These are phyloP conservation scores for Apaloderma vittatum DNA, from an alignment of 2,113 vertebrate species.

Conservation along the genomic window DNA sequence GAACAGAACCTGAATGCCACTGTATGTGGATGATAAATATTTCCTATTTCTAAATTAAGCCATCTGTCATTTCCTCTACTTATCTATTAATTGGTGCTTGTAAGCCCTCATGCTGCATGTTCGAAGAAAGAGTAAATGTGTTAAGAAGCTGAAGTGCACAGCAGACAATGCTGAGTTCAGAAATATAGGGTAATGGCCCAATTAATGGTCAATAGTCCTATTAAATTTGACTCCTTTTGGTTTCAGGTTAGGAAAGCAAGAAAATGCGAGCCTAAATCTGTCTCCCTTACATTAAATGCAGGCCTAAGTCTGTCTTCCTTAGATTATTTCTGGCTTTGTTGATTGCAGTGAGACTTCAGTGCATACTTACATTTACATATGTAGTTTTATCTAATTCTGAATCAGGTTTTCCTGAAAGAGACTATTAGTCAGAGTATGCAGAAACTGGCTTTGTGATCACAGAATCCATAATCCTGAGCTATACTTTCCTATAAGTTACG, in stretches of 20 bases:
- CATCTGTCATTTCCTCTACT: neutral
- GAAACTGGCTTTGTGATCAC: neutral
- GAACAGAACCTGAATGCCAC: neutral
- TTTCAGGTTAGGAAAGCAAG: neutral
- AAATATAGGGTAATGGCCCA: neutral
- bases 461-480: neutral
- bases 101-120: neutral
- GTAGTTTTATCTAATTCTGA: neutral
- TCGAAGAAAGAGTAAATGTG: neutral
- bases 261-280: neutral
- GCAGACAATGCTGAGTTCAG: neutral
- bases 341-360: neutral
- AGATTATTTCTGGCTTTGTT: neutral
- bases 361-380: neutral
- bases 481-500: neutral
- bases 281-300: neutral
- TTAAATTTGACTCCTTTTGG: neutral
- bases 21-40: neutral
- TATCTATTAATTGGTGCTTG: conserved; percentile 13
- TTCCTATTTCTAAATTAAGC: conserved; percentile 27
- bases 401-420: neutral
- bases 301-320: neutral
- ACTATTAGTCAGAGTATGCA: neutral
- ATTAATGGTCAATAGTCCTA: neutral
- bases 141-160: neutral